Conservation (phyloP, 2,888 invertebrate genomes). For the Volucella bombylans region DNA sequence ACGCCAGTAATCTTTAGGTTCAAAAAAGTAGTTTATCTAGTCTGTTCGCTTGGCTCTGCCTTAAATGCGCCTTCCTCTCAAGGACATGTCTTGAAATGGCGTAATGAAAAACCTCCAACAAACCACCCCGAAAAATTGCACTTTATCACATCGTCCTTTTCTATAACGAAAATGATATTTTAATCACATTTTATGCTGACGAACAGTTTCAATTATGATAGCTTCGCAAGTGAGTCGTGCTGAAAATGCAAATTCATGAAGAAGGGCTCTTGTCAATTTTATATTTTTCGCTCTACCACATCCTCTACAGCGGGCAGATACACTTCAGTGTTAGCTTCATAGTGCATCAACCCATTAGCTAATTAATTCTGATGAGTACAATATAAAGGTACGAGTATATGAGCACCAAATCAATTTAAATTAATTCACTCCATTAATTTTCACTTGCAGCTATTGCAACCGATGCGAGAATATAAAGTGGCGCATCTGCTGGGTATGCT, state of each 20-base stretch:
- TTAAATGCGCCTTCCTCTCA: no score
- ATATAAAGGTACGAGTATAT: constrained; percentile 44
- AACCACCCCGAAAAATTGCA: no score
- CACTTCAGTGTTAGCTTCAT: neutral
- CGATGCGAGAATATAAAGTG: constrained; percentile 5
- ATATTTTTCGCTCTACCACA: constrained; percentile 1
- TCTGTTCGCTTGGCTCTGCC: no score
- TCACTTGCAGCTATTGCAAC: constrained; percentile 43
- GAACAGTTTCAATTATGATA: constrained; percentile 48
- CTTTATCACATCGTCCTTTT: neutral
- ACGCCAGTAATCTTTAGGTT: no score
- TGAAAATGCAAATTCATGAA: constrained; percentile 18
- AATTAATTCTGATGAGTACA: constrained; percentile 61
- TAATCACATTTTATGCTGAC: constrained; percentile 58
- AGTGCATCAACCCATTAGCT: constrained; percentile 48
- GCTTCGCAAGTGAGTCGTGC: neutral
- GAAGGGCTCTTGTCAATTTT: neutral
- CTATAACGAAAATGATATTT: constrained; percentile 34
- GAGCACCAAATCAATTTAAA: constrained; percentile 68
- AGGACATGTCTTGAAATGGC: no score
- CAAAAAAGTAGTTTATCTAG: no score
- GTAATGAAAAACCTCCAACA: no score
- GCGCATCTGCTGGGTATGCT: neutral
- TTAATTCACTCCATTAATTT: constrained; percentile 66
- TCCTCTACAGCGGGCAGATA: neutral